Evolutionary conservation across 2,888 invertebrate genomes (phyloP), one percentile per base, ranked within the genome.

Genomic region (Furcula furcula): DNA sequence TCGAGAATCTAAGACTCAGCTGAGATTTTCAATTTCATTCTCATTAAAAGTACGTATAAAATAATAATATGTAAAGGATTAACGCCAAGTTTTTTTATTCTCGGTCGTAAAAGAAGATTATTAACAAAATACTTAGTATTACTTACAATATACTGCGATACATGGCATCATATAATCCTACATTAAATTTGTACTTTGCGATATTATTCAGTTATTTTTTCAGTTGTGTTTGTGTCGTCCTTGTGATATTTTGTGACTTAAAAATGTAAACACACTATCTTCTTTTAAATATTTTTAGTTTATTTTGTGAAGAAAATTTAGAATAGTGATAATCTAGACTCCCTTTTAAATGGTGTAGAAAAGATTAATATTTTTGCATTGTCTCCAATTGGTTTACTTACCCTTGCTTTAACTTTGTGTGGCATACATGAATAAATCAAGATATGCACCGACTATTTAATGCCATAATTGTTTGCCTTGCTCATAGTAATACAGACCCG

Each of bases 141-240:
- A 36, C 34, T 31, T 44, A 44, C 31, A 34, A 20, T 21, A 30
- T 28, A 36, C 28, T 57, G 58, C 68, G 66, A 69, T 66, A 69
- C 74, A 82, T 82, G 81, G 82, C 82, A 80, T 74, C 72, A 58
- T 65, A 56, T 31, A 57, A 39, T 51, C 61, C 58, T 65, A 65
- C 41, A 62, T 58, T 60, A 61, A 63, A 65, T 81, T 81, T 79
- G 79, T 81, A 81, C 81, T 79, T 67, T 46, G 40, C 36, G 33
- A 34, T 42, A 55, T 45, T 48, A 30, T 26, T 43, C 20, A 46
- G 36, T 59, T 50, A 46, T 23, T 28, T 42, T 33, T 44, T 56
- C 36, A 47, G 48, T 47, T 35, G 43, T 30, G 35, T 36, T 33
- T 43, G 29, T 31, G 41, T 43, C n/a, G 56, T 46, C 34, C 40